Conservation (phyloP, 2,888 invertebrate species). For the Tortrix viridana region DNA sequence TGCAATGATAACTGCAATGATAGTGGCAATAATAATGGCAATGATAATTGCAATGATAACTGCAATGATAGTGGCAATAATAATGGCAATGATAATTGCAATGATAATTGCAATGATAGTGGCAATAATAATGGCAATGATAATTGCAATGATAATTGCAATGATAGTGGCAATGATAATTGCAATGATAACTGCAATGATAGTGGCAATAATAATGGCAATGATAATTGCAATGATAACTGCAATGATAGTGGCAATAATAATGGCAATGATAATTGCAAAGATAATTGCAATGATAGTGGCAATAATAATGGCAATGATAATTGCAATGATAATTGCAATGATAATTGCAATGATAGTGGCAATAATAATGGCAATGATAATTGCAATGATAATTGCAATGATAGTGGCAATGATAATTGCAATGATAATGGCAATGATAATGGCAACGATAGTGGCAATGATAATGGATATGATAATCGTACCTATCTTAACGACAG, state of each 20-base stretch:
- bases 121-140: neutral
- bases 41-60: no score
- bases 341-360: constrained; percentile 52
- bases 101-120: no score
- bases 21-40: neutral
- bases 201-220: neutral
- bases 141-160: no score
- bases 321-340: neutral
- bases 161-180: no score
- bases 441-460: neutral
- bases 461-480: neutral
- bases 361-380: neutral
- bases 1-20: constrained; percentile 65
- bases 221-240: no score
- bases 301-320: no score
- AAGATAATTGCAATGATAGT: no score
- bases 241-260: no score
- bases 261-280: no score
- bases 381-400: no score
- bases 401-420: neutral
- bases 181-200: no score
- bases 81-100: no score
- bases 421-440: neutral
- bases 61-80: neutral
- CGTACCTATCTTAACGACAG: constrained; percentile 77